These are phyloP conservation scores for Drosophila cognata DNA, from an alignment of 2,888 invertebrate genomes.

Conservation along the genomic window DNA sequence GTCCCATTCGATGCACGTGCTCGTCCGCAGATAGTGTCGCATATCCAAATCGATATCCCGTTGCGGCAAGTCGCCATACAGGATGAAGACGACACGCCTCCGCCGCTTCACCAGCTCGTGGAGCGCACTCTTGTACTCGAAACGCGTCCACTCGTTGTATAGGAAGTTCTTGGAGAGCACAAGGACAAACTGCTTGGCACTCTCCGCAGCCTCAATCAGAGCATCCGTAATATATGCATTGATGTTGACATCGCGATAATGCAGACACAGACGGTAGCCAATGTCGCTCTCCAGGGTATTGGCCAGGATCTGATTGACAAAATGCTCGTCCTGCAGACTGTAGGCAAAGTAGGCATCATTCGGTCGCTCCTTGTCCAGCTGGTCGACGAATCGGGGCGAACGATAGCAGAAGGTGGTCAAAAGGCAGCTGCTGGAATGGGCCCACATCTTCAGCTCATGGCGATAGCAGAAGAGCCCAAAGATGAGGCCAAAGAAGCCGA, in stretches of 20 bases:
- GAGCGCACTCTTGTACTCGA: slow-evolving; percentile 97
- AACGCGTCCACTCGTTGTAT: slow-evolving; percentile 97
- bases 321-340: slow-evolving; percentile 96
- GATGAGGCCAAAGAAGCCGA: slow-evolving; percentile 90
- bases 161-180: slow-evolving; percentile 96
- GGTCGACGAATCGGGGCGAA: slow-evolving; percentile 88
- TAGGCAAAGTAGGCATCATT: slow-evolving; percentile 98
- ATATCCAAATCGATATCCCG: slow-evolving; percentile 96
- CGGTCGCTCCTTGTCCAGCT: slow-evolving; percentile 89
- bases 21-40: slow-evolving; percentile 94
- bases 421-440: slow-evolving; percentile 93
- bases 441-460: slow-evolving; percentile 93
- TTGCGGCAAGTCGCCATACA: slow-evolving; percentile 95
- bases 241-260: slow-evolving; percentile 95
- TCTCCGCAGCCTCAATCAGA: slow-evolving; percentile 95
- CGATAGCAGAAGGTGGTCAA: slow-evolving; percentile 94
- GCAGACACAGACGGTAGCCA: slow-evolving; percentile 94
- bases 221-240: slow-evolving; percentile 96
- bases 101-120: slow-evolving; percentile 95
- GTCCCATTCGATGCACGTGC: slow-evolving; percentile 96
- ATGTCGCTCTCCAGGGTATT: slow-evolving; percentile 94
- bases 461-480: slow-evolving; percentile 93
- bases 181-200: slow-evolving; percentile 94
- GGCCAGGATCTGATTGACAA: slow-evolving; percentile 94
- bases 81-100: slow-evolving; percentile 94